Conservation (phyloP, 2,797 vertebrate species). For the Rhinogobio ventralis region DNA sequence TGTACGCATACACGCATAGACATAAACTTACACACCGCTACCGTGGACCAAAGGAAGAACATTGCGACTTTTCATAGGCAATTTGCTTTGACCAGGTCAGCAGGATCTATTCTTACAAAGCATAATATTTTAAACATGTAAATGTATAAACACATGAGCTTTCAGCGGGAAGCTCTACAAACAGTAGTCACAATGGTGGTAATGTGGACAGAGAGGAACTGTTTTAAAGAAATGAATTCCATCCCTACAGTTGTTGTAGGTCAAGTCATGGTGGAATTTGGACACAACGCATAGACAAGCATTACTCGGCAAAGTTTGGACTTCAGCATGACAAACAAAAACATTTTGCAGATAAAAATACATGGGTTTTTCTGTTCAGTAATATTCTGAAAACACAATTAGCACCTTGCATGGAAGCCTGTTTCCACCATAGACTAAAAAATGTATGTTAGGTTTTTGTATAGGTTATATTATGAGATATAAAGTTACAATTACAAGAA, state of each 20-base stretch:
- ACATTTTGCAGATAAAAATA: neutral
- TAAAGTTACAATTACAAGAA: no score
- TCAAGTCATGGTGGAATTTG: neutral
- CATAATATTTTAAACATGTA: conserved; percentile 40
- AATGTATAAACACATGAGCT: conserved; percentile 28
- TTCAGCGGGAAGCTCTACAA: conserved; percentile 12
- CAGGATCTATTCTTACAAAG: conserved; percentile 54
- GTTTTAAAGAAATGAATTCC: neutral
- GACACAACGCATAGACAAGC: neutral
- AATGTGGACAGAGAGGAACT: conserved; percentile 2
- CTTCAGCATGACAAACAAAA: neutral
- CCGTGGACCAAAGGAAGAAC: conserved; percentile 26
- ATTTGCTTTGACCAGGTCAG: conserved; percentile 53
- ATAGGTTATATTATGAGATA: neutral
- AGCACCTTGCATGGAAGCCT: neutral
- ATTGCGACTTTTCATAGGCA: conserved; percentile 46
- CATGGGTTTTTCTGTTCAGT: neutral
- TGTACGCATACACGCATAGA: conserved; percentile 32
- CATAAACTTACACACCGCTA: conserved; percentile 31
- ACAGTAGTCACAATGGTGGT: conserved; percentile 1
- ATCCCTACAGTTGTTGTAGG: neutral
- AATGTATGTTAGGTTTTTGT: neutral
- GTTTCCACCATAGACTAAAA: neutral
- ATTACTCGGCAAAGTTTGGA: neutral
- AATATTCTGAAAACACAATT: neutral